phyloP scores from a whole-genome alignment of 2,888 invertebrate species.

The Apodemia mormo region DNA sequence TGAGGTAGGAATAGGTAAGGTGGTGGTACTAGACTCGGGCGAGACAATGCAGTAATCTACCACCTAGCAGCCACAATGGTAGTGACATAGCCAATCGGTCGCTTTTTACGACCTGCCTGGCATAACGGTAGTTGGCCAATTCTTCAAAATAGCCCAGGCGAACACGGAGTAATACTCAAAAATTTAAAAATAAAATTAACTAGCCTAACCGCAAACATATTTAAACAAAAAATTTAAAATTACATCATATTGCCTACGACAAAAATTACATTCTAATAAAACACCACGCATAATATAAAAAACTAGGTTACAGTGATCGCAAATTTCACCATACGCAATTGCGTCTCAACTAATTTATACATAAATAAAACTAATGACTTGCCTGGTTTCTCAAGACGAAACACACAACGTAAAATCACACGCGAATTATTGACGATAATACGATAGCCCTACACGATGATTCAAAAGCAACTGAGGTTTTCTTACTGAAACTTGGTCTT shows the following conservation, averaged over 20 bases:
- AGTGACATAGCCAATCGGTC: no score
- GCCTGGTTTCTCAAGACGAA: constrained; percentile 10
- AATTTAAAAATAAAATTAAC: no score
- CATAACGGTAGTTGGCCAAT: no score
- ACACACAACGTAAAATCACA: constrained; percentile 19
- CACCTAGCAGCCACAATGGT: no score
- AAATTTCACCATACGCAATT: not conserved
- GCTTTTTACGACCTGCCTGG: no score
- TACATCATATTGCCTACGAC: not conserved
- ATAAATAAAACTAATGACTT: constrained; percentile 14
- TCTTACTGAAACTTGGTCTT: not conserved
- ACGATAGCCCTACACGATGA: not conserved
- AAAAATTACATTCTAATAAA: constrained; percentile 5
- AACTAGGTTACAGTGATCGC: constrained; percentile 1
- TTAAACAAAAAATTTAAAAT: not conserved
- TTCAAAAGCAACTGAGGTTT: constrained; percentile 6
- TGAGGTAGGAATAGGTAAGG: no score
- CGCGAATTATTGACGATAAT: not conserved
- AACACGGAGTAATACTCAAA: no score
- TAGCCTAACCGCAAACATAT: not conserved
- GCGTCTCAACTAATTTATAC: not conserved
- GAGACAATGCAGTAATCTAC: no score
- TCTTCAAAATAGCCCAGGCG: no score
- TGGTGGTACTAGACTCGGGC: no score
- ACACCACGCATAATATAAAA: not conserved